These are phyloP conservation scores for Argynnis bischoffii DNA, from an alignment of 2,888 invertebrate genomes.

Conservation along the genomic window DNA sequence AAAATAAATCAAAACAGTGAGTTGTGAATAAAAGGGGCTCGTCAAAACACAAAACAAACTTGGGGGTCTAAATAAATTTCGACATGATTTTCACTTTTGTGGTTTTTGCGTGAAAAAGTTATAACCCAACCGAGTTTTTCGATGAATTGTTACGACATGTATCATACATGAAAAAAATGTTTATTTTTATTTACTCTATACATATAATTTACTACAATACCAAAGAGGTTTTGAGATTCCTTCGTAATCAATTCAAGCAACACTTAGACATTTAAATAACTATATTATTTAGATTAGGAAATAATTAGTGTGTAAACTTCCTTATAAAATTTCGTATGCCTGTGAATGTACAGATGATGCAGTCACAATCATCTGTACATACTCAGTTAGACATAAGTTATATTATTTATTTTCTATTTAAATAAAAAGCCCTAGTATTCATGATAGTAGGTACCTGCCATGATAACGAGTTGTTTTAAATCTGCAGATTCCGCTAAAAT, in stretches of 20 bases:
- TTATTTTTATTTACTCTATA: neutral
- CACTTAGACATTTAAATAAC: neutral
- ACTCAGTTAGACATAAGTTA: conserved; percentile 14
- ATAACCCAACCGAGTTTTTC: conserved; percentile 1
- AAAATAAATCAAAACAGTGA: conserved; percentile 12
- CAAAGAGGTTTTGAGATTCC: too few species aligned
- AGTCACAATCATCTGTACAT: neutral
- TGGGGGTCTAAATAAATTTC: conserved; percentile 16
- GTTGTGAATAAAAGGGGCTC: conserved; percentile 22
- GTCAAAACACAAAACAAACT: conserved; percentile 28
- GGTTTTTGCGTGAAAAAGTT: conserved; percentile 34
- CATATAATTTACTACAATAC: too few species aligned
- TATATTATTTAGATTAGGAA: neutral
- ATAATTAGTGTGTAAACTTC: conserved; percentile 23
- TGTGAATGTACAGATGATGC: conserved; percentile 15
- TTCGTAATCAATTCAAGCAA: too few species aligned
- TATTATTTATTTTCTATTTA: conserved; percentile 19
- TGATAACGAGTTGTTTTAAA: neutral
- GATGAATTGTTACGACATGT: conserved; percentile 14
- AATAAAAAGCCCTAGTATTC: conserved; percentile 4
- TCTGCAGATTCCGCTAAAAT: neutral
- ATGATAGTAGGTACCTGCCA: neutral
- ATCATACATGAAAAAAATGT: neutral
- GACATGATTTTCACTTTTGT: conserved; percentile 22
- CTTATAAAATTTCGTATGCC: conserved; percentile 4